Evolutionary conservation across 2,888 invertebrate genomes (phyloP).

Genomic region (Eupithecia tripunctaria): DNA sequence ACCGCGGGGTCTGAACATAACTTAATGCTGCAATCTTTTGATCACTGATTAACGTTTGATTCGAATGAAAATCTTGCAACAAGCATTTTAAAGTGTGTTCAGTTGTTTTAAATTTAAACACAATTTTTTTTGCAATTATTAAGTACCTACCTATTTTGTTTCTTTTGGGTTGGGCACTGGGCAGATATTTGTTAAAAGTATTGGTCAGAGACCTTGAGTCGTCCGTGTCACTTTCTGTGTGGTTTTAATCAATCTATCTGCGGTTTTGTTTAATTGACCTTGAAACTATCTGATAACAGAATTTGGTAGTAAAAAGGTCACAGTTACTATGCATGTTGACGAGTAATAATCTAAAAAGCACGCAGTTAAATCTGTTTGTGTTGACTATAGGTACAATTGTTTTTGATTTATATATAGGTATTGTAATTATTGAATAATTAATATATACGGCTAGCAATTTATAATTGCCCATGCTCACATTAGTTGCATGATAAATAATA

Average conservation of each 20-base stretch:
- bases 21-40: too few relatives aligned
- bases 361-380: not conserved
- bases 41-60: too few relatives aligned
- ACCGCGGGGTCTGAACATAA: too few relatives aligned
- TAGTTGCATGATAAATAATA: not conserved
- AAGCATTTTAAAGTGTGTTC: not conserved
- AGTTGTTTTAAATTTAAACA: too few relatives aligned
- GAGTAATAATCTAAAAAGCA: conserved; percentile 6
- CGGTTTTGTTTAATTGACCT: conserved; percentile 10
- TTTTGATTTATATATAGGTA: not conserved
- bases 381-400: not conserved
- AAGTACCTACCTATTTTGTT: too few relatives aligned
- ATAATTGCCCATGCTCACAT: not conserved
- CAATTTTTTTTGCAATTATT: too few relatives aligned
- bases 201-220: not conserved
- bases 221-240: not conserved
- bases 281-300: not conserved
- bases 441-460: not conserved
- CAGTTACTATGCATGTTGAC: not conserved
- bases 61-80: not conserved
- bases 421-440: not conserved
- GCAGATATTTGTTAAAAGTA: not conserved
- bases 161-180: not conserved
- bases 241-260: conserved; percentile 7
- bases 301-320: conserved; percentile 4